Evolutionary conservation across 2,797 vertebrate species (phyloP).

Genomic region (Gallinago stenura): DNA sequence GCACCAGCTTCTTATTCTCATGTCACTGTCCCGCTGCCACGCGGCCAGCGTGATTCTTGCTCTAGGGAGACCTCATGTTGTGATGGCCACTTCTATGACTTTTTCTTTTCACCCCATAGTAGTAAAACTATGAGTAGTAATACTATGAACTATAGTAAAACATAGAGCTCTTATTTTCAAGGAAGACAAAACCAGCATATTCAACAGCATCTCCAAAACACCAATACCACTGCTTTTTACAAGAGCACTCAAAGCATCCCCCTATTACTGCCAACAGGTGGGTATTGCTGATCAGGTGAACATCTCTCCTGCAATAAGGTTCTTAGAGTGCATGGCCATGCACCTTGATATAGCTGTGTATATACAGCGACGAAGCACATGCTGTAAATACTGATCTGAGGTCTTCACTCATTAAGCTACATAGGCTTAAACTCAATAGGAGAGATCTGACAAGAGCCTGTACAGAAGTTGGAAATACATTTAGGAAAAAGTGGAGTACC

Average conservation of each 20-base stretch:
- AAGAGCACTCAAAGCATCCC: background rate
- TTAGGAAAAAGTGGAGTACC: background rate
- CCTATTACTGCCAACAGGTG: background rate
- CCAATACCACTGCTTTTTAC: background rate
- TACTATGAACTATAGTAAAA: background rate
- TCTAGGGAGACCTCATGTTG: background rate
- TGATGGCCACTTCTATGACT: background rate
- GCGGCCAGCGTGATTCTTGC: fast-evolving
- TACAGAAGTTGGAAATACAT: background rate
- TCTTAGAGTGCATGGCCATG: background rate
- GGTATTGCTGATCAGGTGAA: background rate
- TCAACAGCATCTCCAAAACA: background rate
- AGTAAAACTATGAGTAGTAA: too few relatives aligned
- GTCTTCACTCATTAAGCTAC: background rate
- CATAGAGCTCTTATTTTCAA: background rate
- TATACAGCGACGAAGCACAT: background rate
- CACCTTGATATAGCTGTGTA: background rate
- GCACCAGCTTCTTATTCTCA: background rate
- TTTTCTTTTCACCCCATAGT: background rate
- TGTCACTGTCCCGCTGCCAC: fast-evolving
- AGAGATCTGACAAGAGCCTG: background rate
- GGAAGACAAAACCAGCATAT: background rate
- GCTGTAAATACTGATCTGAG: background rate
- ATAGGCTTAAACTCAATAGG: background rate
- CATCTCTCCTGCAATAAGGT: background rate